Percentiles rank a stretch among this genome's conserved stretches.
Evolutionary conservation across 2,797 vertebrate species (phyloP).

Genomic region (Trachops cirrhosus): DNA sequence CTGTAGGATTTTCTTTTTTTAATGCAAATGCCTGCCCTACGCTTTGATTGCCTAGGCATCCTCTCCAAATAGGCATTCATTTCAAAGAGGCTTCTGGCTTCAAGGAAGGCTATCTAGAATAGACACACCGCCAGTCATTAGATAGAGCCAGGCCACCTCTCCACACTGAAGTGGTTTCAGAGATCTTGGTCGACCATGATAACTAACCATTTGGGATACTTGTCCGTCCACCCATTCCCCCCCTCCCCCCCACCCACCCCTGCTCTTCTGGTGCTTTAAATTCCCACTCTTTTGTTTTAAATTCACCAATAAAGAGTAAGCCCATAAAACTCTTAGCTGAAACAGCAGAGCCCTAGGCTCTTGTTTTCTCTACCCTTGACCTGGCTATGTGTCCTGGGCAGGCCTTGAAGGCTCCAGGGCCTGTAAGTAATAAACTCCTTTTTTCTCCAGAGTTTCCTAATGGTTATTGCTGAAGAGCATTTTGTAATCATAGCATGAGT

Average conservation of each 20-base stretch:
- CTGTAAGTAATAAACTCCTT: background rate
- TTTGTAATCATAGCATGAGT: background rate
- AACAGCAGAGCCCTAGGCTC: background rate
- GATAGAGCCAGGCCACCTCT: background rate
- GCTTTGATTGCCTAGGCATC: background rate
- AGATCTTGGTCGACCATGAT: background rate
- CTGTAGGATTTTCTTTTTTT: background rate
- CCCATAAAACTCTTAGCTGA: background rate
- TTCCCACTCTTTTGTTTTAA: background rate
- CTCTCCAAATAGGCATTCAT: background rate
- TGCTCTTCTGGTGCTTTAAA: background rate
- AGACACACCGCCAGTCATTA: background rate
- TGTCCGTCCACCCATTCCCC: too few relatives aligned
- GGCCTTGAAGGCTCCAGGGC: too few relatives aligned
- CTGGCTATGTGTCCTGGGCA: background rate
- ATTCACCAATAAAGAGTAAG: background rate
- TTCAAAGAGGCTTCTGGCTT: background rate
- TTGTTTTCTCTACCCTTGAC: background rate
- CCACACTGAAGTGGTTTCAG: background rate
- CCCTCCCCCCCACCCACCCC: too few relatives aligned
- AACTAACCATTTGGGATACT: background rate
- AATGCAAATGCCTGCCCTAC: background rate
- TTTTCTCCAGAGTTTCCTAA: background rate
- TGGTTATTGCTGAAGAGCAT: background rate
- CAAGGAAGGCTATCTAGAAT: background rate